A percentile compares a stretch with the other conserved stretches of the same genome.
Evolutionary conservation across 2,113 vertebrate species (phyloP).

Genomic region (Struthidea cinerea): DNA sequence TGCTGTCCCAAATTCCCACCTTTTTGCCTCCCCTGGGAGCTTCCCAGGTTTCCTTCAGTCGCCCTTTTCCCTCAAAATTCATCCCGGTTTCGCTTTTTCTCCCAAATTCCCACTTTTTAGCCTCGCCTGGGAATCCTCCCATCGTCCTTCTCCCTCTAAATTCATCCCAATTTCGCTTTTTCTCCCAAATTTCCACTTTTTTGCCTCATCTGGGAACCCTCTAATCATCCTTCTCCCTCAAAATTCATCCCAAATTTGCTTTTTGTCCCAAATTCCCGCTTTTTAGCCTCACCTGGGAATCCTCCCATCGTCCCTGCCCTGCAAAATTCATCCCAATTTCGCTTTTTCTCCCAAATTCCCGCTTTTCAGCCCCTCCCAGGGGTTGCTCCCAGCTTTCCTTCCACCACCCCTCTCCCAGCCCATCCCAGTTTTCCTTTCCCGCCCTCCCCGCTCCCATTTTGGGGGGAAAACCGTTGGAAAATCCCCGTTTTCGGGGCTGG

Average conservation of each 20-base stretch:
- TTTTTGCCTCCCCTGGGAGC: no score
- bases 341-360: neutral
- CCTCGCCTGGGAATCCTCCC: accelerated
- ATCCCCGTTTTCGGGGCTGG: neutral
- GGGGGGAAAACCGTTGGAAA: neutral
- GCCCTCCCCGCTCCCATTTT: neutral
- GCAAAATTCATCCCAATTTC: neutral
- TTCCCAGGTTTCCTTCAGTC: no score
- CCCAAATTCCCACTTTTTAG: neutral
- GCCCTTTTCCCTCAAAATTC: no score
- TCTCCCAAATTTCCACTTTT: neutral
- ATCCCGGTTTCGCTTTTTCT: no score
- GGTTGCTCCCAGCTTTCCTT: neutral
- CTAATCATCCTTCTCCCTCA: no score
- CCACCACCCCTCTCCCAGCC: neutral
- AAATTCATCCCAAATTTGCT: neutral
- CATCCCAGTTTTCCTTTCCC: neutral
- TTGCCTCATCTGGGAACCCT: neutral
- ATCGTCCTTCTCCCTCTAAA: no score
- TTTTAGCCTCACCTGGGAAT: neutral
- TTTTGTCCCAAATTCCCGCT: neutral
- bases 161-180: neutral
- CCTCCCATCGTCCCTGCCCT: neutral
- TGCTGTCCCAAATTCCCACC: no score
- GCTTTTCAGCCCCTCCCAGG: neutral